Percentiles rank a stretch among this genome's conserved stretches.
Evolutionary conservation across 2,113 vertebrate genomes (phyloP).

Genomic region (Campylomormyrus tamandua): DNA sequence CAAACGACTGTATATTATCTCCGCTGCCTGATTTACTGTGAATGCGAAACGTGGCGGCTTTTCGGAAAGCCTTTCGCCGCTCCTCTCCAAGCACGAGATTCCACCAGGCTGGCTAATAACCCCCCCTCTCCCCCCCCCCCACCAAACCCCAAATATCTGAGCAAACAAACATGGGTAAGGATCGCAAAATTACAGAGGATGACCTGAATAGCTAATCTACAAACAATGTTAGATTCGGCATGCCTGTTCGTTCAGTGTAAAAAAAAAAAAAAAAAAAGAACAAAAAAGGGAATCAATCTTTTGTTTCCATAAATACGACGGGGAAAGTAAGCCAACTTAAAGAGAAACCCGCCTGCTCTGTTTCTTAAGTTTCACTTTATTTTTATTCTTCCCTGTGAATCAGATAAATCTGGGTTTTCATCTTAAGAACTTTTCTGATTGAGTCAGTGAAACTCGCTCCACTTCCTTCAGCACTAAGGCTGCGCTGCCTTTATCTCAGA

Average conservation of each 20-base stretch:
- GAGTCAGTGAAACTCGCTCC: conserved; percentile 57
- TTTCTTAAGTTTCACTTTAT: conserved; percentile 56
- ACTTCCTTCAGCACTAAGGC: conserved; percentile 59
- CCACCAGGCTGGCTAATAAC: conserved; percentile 51
- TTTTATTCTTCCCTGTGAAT: conserved; percentile 47
- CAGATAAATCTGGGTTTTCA: conserved; percentile 62
- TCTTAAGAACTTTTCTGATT: conserved; percentile 61
- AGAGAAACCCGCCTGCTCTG: conserved; percentile 48
- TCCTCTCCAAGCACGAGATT: conserved; percentile 36
- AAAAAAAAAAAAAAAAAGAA: not conserved
- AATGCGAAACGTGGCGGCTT: conserved; percentile 52
- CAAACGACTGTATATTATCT: conserved; percentile 60
- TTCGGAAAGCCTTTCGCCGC: conserved; percentile 59
- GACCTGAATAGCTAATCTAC: conserved; percentile 71
- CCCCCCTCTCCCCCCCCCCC: not conserved
- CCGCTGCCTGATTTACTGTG: conserved; percentile 65
- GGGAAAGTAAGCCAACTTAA: conserved; percentile 59
- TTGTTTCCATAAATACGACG: conserved; percentile 61
- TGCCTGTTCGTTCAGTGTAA: conserved; percentile 52
- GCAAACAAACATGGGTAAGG: conserved; percentile 67
- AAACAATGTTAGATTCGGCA: conserved; percentile 60
- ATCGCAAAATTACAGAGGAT: conserved; percentile 67
- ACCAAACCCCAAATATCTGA: not conserved
- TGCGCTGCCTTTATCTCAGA: conserved; percentile 52
- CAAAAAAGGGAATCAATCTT: conserved; percentile 31